Evolutionary conservation across 2,113 vertebrate species (phyloP).

Genomic region (Salvelinus namaycush): DNA sequence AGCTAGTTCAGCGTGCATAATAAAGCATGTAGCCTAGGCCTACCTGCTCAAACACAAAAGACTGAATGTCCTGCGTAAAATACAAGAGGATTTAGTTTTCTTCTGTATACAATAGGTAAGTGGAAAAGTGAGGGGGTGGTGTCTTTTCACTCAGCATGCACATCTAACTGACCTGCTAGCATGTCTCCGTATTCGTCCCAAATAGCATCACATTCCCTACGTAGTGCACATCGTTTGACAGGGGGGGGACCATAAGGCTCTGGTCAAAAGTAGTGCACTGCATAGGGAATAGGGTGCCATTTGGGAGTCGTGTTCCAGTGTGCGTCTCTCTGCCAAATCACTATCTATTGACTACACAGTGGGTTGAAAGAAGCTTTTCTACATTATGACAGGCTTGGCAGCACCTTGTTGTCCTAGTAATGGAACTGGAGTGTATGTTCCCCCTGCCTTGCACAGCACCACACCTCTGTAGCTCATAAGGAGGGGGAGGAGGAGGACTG

Average conservation of each 20-base stretch:
- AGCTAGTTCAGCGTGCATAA: too few relatives aligned
- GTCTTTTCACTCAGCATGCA: background rate
- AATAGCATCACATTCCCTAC: too few relatives aligned
- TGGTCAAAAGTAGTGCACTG: too few relatives aligned
- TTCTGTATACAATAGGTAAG: conserved; percentile 8
- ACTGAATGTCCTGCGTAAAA: background rate
- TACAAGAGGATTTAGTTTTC: background rate
- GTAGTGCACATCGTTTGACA: too few relatives aligned
- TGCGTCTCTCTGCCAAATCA: conserved; percentile 24
- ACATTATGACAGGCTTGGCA: conserved; percentile 39
- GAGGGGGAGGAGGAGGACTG: background rate
- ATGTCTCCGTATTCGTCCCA: background rate
- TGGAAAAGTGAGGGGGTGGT: background rate
- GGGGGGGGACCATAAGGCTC: accelerated
- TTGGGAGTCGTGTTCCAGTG: background rate
- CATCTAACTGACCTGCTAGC: conserved; percentile 7
- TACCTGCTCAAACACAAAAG: conserved; percentile 16
- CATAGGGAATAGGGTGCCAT: background rate
- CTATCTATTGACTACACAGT: conserved; percentile 40
- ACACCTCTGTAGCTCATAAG: conserved; percentile 12
- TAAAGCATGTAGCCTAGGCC: too few relatives aligned
- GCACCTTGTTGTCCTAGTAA: conserved; percentile 44
- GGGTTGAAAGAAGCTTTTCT: conserved; percentile 19
- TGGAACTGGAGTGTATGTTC: conserved; percentile 34
- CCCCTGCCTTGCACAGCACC: background rate